phyloP scores from a whole-genome alignment of 2,888 invertebrate species.

The Furcula furcula region DNA sequence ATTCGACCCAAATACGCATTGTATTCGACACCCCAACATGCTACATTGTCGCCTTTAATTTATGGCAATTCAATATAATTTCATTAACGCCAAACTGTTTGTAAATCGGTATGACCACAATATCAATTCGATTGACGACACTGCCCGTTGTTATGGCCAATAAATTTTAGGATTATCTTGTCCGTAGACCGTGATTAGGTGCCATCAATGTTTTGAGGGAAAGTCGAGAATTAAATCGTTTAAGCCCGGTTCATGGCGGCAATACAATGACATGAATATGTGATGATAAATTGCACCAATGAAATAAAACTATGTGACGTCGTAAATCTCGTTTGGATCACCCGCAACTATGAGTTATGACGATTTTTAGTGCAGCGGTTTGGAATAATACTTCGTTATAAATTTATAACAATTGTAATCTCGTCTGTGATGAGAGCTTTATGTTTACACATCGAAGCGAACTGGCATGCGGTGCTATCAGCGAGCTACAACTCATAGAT shows the following conservation, averaged over 20 bases:
- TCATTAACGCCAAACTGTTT: constrained; percentile 71
- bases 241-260: constrained; percentile 67
- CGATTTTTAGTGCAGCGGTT: neutral
- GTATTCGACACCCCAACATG: constrained; percentile 54
- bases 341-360: constrained; percentile 14
- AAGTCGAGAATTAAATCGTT: constrained; percentile 73
- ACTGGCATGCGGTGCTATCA: too few relatives aligned
- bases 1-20: constrained; percentile 65
- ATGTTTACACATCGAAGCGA: too few relatives aligned
- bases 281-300: constrained; percentile 51
- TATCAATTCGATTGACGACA: constrained; percentile 66
- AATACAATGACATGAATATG: constrained; percentile 50
- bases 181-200: constrained; percentile 71
- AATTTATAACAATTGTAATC: too few relatives aligned
- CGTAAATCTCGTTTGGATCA: constrained; percentile 33
- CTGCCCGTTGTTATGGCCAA: constrained; percentile 64
- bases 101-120: constrained; percentile 63
- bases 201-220: constrained; percentile 69
- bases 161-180: constrained; percentile 79
- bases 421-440: too few relatives aligned
- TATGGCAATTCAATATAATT: constrained; percentile 74
- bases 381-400: constrained; percentile 9
- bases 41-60: constrained; percentile 59
- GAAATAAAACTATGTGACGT: constrained; percentile 32
- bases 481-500: too few relatives aligned